These are phyloP conservation scores for Cantharis rufa DNA, from an alignment of 2,888 invertebrate species.

Conservation along the genomic window DNA sequence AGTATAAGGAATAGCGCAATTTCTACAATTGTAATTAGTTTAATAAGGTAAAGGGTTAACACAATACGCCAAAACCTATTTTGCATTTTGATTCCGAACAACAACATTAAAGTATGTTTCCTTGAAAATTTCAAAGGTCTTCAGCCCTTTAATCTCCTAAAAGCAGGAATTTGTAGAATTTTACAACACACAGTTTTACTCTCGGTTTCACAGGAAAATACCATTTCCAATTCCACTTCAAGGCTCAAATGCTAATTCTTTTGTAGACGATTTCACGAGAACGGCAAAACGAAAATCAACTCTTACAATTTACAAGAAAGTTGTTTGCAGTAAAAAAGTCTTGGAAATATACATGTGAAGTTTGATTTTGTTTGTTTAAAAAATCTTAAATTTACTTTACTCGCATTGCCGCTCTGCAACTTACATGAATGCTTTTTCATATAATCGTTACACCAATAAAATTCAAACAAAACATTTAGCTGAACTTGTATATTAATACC, in stretches of 20 bases:
- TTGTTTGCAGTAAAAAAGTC: constrained; percentile 15
- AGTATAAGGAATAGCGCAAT: not conserved
- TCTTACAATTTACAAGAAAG: constrained; percentile 19
- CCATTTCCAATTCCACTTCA: constrained; percentile 25
- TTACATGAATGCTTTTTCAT: not conserved
- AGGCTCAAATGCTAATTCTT: constrained; percentile 22
- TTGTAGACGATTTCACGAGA: constrained; percentile 22
- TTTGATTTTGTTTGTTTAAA: constrained; percentile 1
- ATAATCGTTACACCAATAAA: not conserved
- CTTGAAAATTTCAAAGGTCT: constrained; percentile 23
- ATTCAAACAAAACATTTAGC: not conserved
- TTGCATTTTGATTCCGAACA: constrained; percentile 18
- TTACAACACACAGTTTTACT: constrained; percentile 23
- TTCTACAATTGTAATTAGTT: constrained; percentile 12
- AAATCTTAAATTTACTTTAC: not conserved
- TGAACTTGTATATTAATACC: not conserved
- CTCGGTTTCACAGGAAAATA: constrained; percentile 25
- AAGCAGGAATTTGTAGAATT: constrained; percentile 25
- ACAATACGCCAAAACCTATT: constrained; percentile 12
- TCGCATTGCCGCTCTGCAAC: not conserved
- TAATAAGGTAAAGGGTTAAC: constrained; percentile 11
- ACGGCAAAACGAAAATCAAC: constrained; percentile 19
- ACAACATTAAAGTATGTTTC: constrained; percentile 19
- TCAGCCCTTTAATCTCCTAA: constrained; percentile 22
- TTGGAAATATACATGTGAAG: not conserved